These are phyloP conservation scores for Equus quagga DNA, from an alignment of 2,113 vertebrate species.

Conservation along the genomic window DNA sequence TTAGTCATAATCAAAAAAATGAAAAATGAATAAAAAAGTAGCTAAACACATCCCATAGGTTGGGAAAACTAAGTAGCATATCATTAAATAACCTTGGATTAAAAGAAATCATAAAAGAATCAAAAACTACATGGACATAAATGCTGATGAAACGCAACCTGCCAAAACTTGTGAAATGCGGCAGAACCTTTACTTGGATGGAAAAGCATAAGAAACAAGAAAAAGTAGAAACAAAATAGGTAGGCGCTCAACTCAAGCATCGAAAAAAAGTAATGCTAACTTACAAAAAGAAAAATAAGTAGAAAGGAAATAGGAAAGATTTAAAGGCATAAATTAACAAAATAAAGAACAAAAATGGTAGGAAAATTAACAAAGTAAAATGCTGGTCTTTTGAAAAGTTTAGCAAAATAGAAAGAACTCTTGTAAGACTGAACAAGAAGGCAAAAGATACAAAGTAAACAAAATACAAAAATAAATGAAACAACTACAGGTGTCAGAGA, in stretches of 20 bases:
- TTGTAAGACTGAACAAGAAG: neutral
- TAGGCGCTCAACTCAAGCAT: neutral
- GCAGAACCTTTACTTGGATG: neutral
- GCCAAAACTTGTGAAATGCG: neutral
- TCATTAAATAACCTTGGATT: neutral
- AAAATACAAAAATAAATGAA: neutral
- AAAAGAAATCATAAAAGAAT: neutral
- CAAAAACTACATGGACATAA: neutral
- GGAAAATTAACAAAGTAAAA: neutral
- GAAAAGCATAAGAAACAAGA: neutral
- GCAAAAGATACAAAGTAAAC: neutral
- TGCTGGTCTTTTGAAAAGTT: neutral
- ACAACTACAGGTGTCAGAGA: too few relatives aligned
- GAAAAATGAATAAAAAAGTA: neutral
- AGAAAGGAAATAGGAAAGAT: neutral
- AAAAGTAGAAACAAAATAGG: neutral
- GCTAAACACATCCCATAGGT: neutral
- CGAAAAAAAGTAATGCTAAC: neutral
- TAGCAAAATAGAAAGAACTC: neutral
- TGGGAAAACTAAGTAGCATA: neutral
- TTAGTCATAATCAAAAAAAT: neutral
- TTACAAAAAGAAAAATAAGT: neutral
- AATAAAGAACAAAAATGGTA: neutral
- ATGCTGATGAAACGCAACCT: neutral
- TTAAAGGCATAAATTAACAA: neutral